A percentile compares a stretch with the other conserved stretches of the same genome.
Conservation (phyloP, 1,140 invertebrate species). For the Nilaparvata lugens region DNA sequence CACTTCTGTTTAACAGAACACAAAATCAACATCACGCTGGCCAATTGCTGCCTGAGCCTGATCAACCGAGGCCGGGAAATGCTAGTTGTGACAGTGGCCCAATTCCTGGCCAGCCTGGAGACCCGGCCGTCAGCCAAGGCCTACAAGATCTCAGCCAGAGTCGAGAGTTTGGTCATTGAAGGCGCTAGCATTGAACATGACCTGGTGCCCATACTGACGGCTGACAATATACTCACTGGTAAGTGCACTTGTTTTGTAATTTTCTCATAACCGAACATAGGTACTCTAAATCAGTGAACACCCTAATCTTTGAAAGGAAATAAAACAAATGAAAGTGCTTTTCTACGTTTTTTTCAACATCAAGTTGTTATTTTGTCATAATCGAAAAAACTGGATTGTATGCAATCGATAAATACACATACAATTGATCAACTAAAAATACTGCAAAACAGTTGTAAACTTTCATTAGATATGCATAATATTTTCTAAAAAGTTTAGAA, state of each 20-base stretch:
- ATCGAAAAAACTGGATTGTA: no score
- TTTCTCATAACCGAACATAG: not conserved
- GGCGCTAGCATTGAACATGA: conserved; percentile 64
- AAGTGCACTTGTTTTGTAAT: conserved; percentile 17
- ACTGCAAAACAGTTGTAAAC: no score
- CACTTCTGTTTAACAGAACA: conserved; percentile 50
- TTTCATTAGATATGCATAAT: no score
- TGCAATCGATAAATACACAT: no score
- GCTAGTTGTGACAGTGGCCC: conserved; percentile 59
- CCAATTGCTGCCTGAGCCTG: conserved; percentile 60
- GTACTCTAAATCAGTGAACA: no score
- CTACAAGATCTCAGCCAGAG: conserved; percentile 59
- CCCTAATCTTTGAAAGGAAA: no score
- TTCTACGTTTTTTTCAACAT: no score
- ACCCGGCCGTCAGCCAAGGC: conserved; percentile 58
- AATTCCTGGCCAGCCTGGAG: conserved; percentile 61
- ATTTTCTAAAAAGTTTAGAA: no score
- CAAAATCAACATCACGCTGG: conserved; percentile 68
- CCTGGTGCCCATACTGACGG: conserved; percentile 58
- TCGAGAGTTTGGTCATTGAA: conserved; percentile 70
- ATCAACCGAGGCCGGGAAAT: conserved; percentile 62
- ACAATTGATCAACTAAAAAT: no score
- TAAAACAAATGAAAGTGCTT: no score
- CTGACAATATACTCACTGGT: conserved; percentile 56
- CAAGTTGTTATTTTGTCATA: no score